Evolutionary conservation across 2,113 vertebrate species (phyloP).

Genomic region (Rhinichthys klamathensis): DNA sequence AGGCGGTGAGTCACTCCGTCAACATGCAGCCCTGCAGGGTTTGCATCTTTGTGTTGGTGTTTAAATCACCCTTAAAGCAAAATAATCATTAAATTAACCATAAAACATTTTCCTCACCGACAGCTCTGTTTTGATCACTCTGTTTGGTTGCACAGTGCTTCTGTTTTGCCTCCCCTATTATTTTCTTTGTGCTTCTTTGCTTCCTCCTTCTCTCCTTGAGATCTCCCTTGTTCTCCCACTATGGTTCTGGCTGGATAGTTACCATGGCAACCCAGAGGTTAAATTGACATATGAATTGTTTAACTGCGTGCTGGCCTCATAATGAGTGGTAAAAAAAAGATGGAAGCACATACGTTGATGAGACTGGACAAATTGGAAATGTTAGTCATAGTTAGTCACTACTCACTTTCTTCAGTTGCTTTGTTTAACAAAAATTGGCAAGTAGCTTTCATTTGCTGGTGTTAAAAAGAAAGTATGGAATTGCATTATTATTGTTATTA

Average conservation of each 20-base stretch:
- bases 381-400: neutral
- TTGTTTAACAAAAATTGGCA: neutral
- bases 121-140: neutral
- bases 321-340: slow-evolving; percentile 42
- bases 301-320: slow-evolving; percentile 58
- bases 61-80: slow-evolving; percentile 39
- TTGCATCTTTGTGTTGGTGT: slow-evolving; percentile 33
- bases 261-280: slow-evolving; percentile 76
- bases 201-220: slow-evolving; percentile 4
- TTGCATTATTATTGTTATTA: neutral
- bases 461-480: too few species aligned
- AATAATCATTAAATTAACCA: slow-evolving; percentile 31
- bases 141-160: slow-evolving; percentile 25
- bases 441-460: neutral
- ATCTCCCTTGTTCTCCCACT: slow-evolving; percentile 57
- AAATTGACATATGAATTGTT: slow-evolving; percentile 76
- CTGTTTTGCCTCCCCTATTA: neutral
- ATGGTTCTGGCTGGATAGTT: slow-evolving; percentile 73
- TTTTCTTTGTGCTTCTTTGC: slow-evolving; percentile 42
- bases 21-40: slow-evolving; percentile 49
- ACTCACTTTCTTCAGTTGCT: slow-evolving; percentile 16
- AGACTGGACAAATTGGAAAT: slow-evolving; percentile 8
- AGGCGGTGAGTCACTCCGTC: slow-evolving; percentile 51
- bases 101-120: slow-evolving; percentile 24
- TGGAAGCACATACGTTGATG: slow-evolving; percentile 48